A percentile compares a stretch with the other conserved stretches of the same genome.
Evolutionary conservation across 2,113 vertebrate species (phyloP).

Genomic region (Cyprinodon variegatus): DNA sequence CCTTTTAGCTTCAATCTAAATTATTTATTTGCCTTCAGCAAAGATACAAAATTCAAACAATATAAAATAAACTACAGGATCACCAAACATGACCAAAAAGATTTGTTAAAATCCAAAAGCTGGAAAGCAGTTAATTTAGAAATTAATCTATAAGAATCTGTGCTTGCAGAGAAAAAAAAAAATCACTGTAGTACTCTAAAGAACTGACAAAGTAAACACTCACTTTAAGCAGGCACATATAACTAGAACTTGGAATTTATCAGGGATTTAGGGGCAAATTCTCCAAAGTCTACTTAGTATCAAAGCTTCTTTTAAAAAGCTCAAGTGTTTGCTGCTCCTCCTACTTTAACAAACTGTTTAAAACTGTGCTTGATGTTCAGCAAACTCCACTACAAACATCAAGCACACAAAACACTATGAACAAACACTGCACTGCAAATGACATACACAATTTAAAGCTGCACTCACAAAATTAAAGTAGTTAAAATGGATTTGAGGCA

Average conservation of each 20-base stretch:
- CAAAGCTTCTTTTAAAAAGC: slow-evolving; percentile 51
- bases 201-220: slow-evolving; percentile 71
- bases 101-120: background rate
- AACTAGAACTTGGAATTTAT: slow-evolving; percentile 33
- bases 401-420: slow-evolving; percentile 2
- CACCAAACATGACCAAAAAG: background rate
- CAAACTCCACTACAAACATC: slow-evolving; percentile 25
- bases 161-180: slow-evolving; percentile 79
- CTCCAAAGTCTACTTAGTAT: slow-evolving; percentile 62
- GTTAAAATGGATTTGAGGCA: slow-evolving; percentile 72
- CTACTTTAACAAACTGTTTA: slow-evolving; percentile 58
- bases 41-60: background rate
- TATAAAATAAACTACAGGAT: background rate
- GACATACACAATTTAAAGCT: slow-evolving; percentile 32
- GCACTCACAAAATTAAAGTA: slow-evolving; percentile 69
- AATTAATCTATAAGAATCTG: slow-evolving; percentile 87
- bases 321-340: slow-evolving; percentile 58
- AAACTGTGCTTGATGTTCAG: slow-evolving; percentile 34
- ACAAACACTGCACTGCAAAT: slow-evolving; percentile 1
- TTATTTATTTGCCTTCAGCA: background rate
- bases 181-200: slow-evolving; percentile 74
- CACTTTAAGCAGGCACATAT: slow-evolving; percentile 29
- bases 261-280: slow-evolving; percentile 50
- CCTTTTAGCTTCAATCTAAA: background rate
- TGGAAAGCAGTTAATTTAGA: slow-evolving; percentile 79